A percentile compares a stretch with the other conserved stretches of the same genome.
phyloP scores from a whole-genome alignment of 2,888 invertebrate species.

The Elegia similella region DNA sequence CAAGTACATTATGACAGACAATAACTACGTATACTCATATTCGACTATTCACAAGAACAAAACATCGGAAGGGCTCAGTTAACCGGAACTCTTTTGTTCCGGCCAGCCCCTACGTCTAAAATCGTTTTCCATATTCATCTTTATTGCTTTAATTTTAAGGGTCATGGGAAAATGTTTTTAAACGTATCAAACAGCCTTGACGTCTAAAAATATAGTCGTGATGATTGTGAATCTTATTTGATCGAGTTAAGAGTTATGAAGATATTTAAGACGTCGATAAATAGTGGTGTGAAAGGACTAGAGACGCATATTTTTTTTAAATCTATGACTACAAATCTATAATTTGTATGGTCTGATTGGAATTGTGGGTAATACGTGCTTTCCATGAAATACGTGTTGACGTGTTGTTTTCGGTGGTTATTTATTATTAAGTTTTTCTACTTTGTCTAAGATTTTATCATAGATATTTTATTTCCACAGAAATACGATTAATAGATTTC shows the following conservation, averaged over 20 bases:
- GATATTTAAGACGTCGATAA: background rate
- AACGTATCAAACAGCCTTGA: background rate
- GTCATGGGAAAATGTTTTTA: background rate
- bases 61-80: background rate
- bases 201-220: background rate
- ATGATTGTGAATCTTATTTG: background rate
- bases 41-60: background rate
- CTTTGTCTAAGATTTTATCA: no score
- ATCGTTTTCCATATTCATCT: background rate
- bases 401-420: no score
- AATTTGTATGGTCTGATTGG: background rate
- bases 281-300: background rate
- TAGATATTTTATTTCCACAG: no score
- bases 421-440: no score
- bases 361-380: background rate
- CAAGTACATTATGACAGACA: background rate
- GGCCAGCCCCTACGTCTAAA: background rate
- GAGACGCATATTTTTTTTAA: no score
- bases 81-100: background rate
- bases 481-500: no score
- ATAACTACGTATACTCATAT: background rate
- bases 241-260: background rate
- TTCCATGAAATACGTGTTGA: background rate
- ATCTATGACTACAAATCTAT: no score
- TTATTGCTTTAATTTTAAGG: background rate